These are phyloP conservation scores for Cheilosia scutellata DNA, from an alignment of 2,888 invertebrate genomes.

Conservation along the genomic window DNA sequence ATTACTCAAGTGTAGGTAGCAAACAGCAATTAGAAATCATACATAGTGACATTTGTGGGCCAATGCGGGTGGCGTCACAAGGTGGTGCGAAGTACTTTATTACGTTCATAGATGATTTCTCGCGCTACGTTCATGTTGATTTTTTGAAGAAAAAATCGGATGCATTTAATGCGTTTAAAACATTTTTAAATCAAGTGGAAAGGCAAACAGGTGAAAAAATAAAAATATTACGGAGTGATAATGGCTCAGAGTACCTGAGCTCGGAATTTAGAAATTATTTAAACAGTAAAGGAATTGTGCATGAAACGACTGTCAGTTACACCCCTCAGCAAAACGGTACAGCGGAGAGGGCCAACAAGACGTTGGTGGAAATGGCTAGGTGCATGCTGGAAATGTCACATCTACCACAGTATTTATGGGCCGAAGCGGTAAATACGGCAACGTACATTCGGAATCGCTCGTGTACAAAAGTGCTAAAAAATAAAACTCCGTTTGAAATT, in stretches of 20 bases:
- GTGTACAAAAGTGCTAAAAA: neutral
- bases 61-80: constrained; percentile 16
- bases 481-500: neutral
- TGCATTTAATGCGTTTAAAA: constrained; percentile 26
- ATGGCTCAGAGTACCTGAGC: constrained; percentile 40
- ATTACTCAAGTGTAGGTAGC: no score
- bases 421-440: constrained; percentile 44
- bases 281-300: constrained; percentile 29
- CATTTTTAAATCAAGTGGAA: constrained; percentile 43
- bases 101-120: constrained; percentile 40
- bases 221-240: constrained; percentile 37
- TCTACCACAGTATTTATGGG: constrained; percentile 76
- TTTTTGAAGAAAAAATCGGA: constrained; percentile 37
- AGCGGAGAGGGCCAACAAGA: constrained; percentile 42
- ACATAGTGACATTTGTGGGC: no score
- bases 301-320: constrained; percentile 33
- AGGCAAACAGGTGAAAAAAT: constrained; percentile 34
- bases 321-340: constrained; percentile 58
- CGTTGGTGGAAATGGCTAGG: constrained; percentile 76
- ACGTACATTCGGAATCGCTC: neutral
- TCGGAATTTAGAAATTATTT: constrained; percentile 38
- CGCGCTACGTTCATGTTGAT: constrained; percentile 16
- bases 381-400: constrained; percentile 76
- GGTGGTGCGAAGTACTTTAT: constrained; percentile 29
- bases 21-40: no score